A percentile compares a stretch with the other conserved stretches of the same genome.
phyloP scores from a whole-genome alignment of 2,797 vertebrate genomes.

The Parotocinclus haroldoi region DNA sequence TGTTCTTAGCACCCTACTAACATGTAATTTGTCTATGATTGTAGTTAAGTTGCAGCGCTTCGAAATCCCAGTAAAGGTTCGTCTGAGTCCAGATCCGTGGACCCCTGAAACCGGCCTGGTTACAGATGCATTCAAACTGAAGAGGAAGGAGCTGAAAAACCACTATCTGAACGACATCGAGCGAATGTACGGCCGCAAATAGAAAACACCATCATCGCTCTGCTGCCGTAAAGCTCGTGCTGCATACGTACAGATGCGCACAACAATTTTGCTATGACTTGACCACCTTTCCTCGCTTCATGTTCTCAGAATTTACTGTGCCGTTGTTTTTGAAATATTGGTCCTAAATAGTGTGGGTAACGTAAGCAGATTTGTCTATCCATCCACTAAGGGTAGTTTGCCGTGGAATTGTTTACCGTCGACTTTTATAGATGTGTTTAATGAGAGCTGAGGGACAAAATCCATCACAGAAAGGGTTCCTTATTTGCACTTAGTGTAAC shows the following conservation, averaged over 20 bases:
- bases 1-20: no score
- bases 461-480: conserved; percentile 6
- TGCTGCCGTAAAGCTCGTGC: conserved; percentile 10
- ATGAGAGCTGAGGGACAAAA: conserved; percentile 2
- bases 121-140: conserved; percentile 96
- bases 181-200: conserved; percentile 97
- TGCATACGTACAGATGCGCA: conserved; percentile 32
- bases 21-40: conserved; percentile 1
- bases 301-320: background rate
- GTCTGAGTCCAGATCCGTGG: conserved; percentile 94
- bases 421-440: conserved; percentile 7
- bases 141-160: conserved; percentile 95
- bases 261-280: conserved; percentile 14
- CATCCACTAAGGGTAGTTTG: background rate
- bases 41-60: conserved; percentile 93
- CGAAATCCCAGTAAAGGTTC: conserved; percentile 93
- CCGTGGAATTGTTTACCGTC: conserved; percentile 39
- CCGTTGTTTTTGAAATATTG: no score
- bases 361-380: no score
- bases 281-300: conserved; percentile 20
- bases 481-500: conserved; percentile 12
- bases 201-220: conserved; percentile 43
- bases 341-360: no score
- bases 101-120: conserved; percentile 96
- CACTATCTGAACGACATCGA: conserved; percentile 96